phyloP scores from a whole-genome alignment of 2,797 vertebrate species.

The Loris lydekkerianus region DNA sequence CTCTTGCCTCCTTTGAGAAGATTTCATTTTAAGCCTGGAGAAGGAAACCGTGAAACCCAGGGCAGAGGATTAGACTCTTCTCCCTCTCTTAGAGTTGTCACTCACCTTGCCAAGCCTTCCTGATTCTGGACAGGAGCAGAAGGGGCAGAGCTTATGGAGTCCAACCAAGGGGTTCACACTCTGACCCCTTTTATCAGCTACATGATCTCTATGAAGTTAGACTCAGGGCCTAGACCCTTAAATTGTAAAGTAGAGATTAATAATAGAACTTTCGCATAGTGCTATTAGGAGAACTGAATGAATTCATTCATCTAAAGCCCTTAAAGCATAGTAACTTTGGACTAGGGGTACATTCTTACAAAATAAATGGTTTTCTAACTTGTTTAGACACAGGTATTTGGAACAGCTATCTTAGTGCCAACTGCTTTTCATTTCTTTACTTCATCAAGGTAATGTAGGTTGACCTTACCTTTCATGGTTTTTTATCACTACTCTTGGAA shows the following conservation, averaged over 20 bases:
- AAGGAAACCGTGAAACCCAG: neutral
- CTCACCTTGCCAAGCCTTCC: neutral
- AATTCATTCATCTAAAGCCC: neutral
- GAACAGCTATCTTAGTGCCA: too few species aligned
- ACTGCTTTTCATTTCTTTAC: too few species aligned
- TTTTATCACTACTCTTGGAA: too few species aligned
- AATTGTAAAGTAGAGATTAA: neutral
- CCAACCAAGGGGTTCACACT: neutral
- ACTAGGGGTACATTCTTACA: too few species aligned
- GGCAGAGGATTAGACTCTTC: neutral
- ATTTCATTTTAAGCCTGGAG: conserved; percentile 8
- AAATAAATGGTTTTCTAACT: too few species aligned
- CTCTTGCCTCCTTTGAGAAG: neutral
- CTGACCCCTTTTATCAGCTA: neutral
- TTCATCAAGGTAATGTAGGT: too few species aligned
- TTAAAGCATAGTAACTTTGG: neutral
- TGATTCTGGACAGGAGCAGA: neutral
- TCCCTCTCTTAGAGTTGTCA: neutral
- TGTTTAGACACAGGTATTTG: too few species aligned
- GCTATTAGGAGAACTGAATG: neutral
- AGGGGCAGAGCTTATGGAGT: neutral
- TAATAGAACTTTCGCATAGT: neutral
- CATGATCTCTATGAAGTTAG: too few species aligned
- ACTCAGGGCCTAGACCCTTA: neutral
- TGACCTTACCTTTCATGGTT: too few species aligned